Conservation (phyloP, 2,113 vertebrate genomes). For the Proteles cristata region DNA sequence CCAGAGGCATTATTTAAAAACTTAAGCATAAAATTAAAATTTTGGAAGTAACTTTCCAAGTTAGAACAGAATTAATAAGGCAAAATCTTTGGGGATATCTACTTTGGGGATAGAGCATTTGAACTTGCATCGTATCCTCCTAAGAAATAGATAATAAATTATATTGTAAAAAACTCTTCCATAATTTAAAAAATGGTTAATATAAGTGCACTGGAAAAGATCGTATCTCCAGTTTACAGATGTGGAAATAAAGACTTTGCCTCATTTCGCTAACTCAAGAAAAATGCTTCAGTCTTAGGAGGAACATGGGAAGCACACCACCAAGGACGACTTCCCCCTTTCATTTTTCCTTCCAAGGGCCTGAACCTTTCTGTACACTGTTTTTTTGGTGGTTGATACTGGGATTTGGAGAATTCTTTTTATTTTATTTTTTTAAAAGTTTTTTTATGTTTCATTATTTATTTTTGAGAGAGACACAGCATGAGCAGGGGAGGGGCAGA, state of each 20-base stretch:
- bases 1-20: background rate
- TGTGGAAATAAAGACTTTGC: background rate
- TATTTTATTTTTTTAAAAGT: background rate
- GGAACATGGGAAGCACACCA: background rate
- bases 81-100: background rate
- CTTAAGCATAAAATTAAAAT: background rate
- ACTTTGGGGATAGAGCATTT: background rate
- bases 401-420: background rate
- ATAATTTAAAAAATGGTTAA: background rate
- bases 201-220: background rate
- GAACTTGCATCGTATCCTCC: background rate
- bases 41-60: constrained; percentile 7
- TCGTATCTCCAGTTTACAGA: background rate
- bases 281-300: background rate
- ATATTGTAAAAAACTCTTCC: background rate
- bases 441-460: no score
- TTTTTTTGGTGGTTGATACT: background rate
- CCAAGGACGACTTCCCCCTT: background rate
- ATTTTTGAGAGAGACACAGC: no score
- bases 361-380: background rate
- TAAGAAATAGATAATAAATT: background rate
- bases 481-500: no score
- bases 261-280: background rate
- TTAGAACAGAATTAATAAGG: background rate
- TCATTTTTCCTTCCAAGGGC: background rate